Conservation (phyloP, 2,113 vertebrate genomes). For the Uropsilus gracilis region DNA sequence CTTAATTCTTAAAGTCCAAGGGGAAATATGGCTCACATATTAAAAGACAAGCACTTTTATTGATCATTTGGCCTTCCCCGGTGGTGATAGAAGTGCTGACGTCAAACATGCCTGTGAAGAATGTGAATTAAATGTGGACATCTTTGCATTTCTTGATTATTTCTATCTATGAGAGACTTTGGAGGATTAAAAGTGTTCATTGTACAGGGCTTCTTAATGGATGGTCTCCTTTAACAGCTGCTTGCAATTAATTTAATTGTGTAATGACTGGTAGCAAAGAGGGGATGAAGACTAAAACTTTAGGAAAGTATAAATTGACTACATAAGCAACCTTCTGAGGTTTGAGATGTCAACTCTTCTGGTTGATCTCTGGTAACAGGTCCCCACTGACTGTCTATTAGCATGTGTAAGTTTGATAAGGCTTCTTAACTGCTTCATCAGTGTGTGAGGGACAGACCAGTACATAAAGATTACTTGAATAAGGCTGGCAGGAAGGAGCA, state of each 20-base stretch:
- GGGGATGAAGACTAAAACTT: background rate
- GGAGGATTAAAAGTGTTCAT: background rate
- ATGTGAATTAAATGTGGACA: conserved; percentile 30
- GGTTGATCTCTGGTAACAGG: background rate
- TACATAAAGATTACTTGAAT: background rate
- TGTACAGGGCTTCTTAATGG: background rate
- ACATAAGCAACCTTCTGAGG: background rate
- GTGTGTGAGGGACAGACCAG: background rate
- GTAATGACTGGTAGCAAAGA: background rate
- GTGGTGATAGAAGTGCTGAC: background rate
- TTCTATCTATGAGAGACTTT: background rate
- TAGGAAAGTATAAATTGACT: background rate
- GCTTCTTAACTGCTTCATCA: background rate
- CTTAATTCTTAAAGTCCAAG: background rate
- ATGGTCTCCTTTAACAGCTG: background rate
- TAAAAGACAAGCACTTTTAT: background rate
- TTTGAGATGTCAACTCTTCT: background rate
- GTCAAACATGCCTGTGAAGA: conserved; percentile 5
- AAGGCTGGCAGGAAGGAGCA: background rate
- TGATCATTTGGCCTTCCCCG: background rate
- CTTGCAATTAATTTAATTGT: background rate
- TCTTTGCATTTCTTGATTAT: background rate
- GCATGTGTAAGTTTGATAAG: background rate
- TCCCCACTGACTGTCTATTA: background rate
- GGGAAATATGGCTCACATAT: background rate